Evolutionary conservation across 1,140 invertebrate species (phyloP).

Genomic region (Papilio helenus): DNA sequence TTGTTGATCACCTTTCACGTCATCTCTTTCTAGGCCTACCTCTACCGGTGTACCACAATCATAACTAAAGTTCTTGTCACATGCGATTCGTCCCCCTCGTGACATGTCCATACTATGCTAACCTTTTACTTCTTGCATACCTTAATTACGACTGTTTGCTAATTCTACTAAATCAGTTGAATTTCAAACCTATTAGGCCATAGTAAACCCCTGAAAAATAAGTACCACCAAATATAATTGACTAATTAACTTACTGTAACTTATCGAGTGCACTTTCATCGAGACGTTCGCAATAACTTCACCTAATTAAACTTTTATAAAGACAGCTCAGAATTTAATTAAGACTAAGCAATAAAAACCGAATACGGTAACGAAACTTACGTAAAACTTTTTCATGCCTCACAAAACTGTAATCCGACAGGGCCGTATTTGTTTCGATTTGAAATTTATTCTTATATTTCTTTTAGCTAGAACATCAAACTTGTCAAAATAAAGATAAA

Average conservation of each 20-base stretch:
- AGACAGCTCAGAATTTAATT: constrained; percentile 33
- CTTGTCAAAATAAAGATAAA: too few species aligned
- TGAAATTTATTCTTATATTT: too few species aligned
- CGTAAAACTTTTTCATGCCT: constrained; percentile 30
- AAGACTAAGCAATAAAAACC: constrained; percentile 35
- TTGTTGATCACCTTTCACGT: too few species aligned
- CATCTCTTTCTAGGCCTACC: too few species aligned
- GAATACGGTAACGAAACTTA: constrained; percentile 35
- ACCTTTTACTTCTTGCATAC: too few species aligned
- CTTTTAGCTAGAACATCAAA: too few species aligned
- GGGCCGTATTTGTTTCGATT: neutral
- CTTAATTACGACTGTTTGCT: too few species aligned
- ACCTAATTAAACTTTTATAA: constrained; percentile 33
- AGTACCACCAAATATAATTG: neutral
- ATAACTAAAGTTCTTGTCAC: too few species aligned
- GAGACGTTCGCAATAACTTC: constrained; percentile 9
- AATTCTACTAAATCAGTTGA: neutral
- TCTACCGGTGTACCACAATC: too few species aligned
- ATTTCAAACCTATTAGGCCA: neutral
- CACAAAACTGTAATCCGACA: constrained; percentile 18
- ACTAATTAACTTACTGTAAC: constrained; percentile 14
- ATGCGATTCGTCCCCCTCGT: too few species aligned
- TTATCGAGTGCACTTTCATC: constrained; percentile 9
- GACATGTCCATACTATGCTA: too few species aligned
- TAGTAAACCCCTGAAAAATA: neutral